Evolutionary conservation across 2,113 vertebrate species (phyloP).

Genomic region (Peromyscus maniculatus): DNA sequence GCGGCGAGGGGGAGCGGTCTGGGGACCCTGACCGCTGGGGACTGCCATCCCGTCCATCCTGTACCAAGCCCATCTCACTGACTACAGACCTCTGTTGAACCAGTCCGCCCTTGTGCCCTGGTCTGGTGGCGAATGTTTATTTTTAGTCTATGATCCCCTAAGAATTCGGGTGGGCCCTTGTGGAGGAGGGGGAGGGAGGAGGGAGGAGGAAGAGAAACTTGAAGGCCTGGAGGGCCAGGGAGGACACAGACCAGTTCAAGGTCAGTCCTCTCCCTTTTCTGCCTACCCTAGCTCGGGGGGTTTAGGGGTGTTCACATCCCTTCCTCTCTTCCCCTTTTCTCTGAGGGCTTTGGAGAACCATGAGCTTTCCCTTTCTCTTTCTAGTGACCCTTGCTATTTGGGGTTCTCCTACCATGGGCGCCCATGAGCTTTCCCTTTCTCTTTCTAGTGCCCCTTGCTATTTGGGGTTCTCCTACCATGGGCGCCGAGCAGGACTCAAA

Average conservation of each 20-base stretch:
- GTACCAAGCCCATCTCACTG: background rate
- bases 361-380: constrained; percentile 30
- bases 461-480: background rate
- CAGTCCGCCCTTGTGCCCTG: constrained; percentile 19
- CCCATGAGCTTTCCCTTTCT: background rate
- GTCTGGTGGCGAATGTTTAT: constrained; percentile 74
- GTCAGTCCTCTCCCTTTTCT: background rate
- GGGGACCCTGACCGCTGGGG: background rate
- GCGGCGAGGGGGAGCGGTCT: background rate
- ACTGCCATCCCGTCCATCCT: background rate
- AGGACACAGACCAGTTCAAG: constrained; percentile 49
- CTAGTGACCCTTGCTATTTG: background rate
- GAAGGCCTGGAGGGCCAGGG: constrained; percentile 35
- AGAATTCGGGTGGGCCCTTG: constrained; percentile 77
- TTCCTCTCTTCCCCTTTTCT: background rate
- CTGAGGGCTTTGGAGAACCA: background rate
- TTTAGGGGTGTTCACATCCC: background rate
- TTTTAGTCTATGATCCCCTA: constrained; percentile 79
- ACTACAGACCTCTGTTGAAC: constrained; percentile 30
- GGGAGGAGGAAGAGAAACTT: constrained; percentile 55
- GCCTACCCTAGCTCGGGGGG: background rate
- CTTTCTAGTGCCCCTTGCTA: background rate
- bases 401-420: background rate
- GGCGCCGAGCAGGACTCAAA: background rate
- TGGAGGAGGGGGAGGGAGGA: constrained; percentile 38